Evolutionary conservation across 1,140 invertebrate species (phyloP), one percentile per base, ranked within the genome.

Genomic region (Lamellibrachia luymesi): DNA sequence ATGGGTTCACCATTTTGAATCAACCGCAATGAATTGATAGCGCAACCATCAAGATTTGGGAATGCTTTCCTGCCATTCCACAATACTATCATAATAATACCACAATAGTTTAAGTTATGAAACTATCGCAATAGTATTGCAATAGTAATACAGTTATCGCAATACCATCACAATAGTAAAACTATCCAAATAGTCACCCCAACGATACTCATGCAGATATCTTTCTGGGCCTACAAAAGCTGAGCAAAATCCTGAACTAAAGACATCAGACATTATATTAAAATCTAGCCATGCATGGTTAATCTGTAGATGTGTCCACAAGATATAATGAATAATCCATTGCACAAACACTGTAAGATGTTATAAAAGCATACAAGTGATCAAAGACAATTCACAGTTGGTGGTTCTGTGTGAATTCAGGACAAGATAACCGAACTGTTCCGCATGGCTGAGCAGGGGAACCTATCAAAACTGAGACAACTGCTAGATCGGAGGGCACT

Each of bases 401-500:
- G 90, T 38, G 50, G 27, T 91, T 38, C 50, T 50, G 7, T 91
- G 49, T 50, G 51, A 50, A 50, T 91, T 91, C n/a, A 91, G 91
- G 51, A 51, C 91, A 91, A 91, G 91, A 91, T 91, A 50, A 17
- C 91, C 0, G 91, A 50, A 51, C 2, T 91, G 91, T 91, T 91
- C 91, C 51, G 49, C 7, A 51, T 51, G 91, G 91, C 51, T 50
- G 91, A 91, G 91, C 49, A 51, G 8, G 91, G 91, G 91, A 51
- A n/a, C 91, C 13, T 91, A 51, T 50, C 49, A n/a, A 50, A 50
- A 51, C 13, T 91, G 49, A 91, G 51, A 51, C 49, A 91, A 51
- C 49, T 91, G 5, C 91, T 91, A 10, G 91, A 91, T 51, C 91
- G 91, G 91, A 50, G n/a, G 51, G 91, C 91, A 51, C 91, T 91